A percentile compares a stretch with the other conserved stretches of the same genome.
phyloP scores from a whole-genome alignment of 2,797 vertebrate genomes.

The Hoplostethus mediterraneus region DNA sequence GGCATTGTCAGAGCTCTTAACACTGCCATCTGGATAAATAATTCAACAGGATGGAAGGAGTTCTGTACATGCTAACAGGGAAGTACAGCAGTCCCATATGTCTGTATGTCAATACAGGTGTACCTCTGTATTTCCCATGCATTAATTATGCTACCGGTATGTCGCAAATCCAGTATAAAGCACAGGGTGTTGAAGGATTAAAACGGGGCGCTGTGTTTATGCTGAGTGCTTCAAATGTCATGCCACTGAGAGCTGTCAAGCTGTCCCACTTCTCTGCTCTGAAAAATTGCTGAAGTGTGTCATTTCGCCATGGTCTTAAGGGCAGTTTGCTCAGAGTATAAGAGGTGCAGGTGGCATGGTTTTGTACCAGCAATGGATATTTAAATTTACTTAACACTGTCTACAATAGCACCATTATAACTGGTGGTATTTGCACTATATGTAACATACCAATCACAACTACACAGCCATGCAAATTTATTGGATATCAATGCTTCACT shows the following conservation, averaged over 20 bases:
- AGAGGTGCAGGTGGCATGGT: conserved; percentile 13
- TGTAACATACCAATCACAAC: neutral
- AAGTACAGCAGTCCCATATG: too few species aligned
- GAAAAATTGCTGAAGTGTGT: conserved; percentile 36
- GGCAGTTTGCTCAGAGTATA: conserved; percentile 26
- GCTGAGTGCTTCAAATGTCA: conserved; percentile 11
- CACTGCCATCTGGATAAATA: too few species aligned
- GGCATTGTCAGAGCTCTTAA: too few species aligned
- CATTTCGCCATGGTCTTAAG: conserved; percentile 27
- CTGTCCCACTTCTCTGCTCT: conserved; percentile 29
- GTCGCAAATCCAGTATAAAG: neutral
- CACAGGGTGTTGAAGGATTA: conserved; percentile 3
- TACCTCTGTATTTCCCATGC: neutral
- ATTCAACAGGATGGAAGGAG: too few species aligned
- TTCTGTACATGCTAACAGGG: too few species aligned
- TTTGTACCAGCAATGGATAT: conserved; percentile 6
- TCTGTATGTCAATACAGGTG: too few species aligned
- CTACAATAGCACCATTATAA: neutral
- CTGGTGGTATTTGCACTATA: conserved; percentile 1
- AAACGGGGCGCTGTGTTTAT: neutral
- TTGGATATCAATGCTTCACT: neutral
- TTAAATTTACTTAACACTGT: conserved; percentile 17
- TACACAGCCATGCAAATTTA: neutral
- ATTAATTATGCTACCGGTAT: neutral
- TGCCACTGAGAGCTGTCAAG: neutral